Base-by-base conservation (phyloP, 2,888 invertebrate species). In the Dynastes tityus region DNA sequence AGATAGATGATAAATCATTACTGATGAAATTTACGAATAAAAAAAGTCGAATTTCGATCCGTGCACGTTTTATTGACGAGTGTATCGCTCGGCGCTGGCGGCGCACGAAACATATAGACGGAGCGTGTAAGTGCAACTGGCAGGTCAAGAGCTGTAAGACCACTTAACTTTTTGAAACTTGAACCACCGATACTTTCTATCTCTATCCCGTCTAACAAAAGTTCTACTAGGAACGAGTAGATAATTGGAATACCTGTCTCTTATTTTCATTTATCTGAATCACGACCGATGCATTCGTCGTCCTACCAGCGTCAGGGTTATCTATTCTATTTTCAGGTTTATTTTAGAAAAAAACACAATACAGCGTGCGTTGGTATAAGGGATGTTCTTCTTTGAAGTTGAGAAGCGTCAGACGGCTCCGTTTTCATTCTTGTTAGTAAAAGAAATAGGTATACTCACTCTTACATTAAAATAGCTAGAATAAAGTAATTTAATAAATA, bases 141-240 rank as follows among this genome's bases (percentile, higher is more conserved):
- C 78, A 78, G 78, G 78, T 78, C 78, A 78, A 71, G 55, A 58
- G 78, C 71, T 67, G 76, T 58, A 77, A 78, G 65, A 78, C 78
- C 78, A 78, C 78, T 78, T 78, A 65, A 64, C 65, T 78, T 73
- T 78, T 73, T 71, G 77, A 77, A 77, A 77, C 77, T 61, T 63
- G 77, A 67, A 68, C 77, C 68, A 67, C 58, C 40, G 70, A 78
- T 55, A 73, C 78, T 78, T 78, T 73, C 73, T 64, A 73, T 78
- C 78, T 61, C 78, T 78, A 71, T 78, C 71, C 63, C 64, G 63
- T 29, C 68, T 58, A 76, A 76, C 76, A 76, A 76, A 76, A 76
- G 76, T 76, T 78, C 68, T 71, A 22, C 61, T 70, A 64, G 71
- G 61, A 77, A 70, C 70, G 58, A 40, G 64, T 27, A 51, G 63